Conservation (phyloP, 2,888 invertebrate species). For the Coremacera marginata region DNA sequence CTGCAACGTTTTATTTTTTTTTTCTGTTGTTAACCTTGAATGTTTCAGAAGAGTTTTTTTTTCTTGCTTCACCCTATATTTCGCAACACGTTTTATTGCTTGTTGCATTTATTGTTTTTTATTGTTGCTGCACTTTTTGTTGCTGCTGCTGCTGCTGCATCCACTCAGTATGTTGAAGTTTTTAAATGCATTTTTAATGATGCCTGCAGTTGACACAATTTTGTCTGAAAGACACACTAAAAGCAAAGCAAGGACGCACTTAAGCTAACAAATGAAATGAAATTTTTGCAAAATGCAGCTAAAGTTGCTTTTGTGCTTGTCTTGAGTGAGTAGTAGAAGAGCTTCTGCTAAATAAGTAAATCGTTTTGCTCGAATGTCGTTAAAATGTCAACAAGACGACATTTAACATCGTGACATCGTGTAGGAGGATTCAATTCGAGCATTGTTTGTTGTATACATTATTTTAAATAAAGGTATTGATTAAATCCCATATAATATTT, state of each 20-base stretch:
- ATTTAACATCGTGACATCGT: no score
- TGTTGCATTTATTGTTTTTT: background rate
- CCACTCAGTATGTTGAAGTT: background rate
- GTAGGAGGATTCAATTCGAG: no score
- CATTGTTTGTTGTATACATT: no score
- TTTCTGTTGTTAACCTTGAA: background rate
- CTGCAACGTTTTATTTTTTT: background rate
- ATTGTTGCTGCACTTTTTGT: background rate
- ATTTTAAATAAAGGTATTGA: no score
- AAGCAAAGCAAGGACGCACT: background rate
- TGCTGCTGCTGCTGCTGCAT: background rate
- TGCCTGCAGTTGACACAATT: slow-evolving; percentile 3
- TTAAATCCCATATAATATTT: no score
- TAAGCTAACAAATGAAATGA: background rate
- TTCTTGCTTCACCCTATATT: background rate
- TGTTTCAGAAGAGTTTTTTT: background rate
- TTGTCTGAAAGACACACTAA: background rate
- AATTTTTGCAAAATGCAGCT: background rate
- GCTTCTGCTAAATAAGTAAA: no score
- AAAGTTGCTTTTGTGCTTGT: no score
- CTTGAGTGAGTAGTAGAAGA: no score
- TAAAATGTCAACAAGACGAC: no score
- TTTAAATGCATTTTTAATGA: slow-evolving; percentile 9
- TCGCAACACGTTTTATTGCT: background rate
- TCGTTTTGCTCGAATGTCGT: no score